Base-by-base conservation (phyloP, 1,140 invertebrate species). In the Coptotermes formosanus region DNA sequence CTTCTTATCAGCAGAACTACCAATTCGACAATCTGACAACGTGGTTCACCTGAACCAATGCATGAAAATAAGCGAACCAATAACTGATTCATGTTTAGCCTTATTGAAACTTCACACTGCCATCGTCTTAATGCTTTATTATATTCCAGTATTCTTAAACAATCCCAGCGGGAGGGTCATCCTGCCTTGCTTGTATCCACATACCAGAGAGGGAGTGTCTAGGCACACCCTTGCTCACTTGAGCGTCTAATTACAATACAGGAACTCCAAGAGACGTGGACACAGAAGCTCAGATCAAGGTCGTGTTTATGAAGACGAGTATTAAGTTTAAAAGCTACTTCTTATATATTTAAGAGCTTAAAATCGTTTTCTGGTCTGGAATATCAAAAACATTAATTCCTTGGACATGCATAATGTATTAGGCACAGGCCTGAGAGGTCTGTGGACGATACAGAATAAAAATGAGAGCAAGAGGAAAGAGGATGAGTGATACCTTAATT, bases 201-300 rank as follows among this genome's bases (percentile, higher is more conserved):
- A 64, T 64, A 64, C 59, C 59, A 64, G 0, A 48, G 3, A 21
- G 64, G 64, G 64, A 75, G 64, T 75, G 64, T n/a, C 64, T n/a
- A 30, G 64, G 9, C 64, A 75, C 64, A 11, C 64, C 64, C 64
- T n/a, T 75, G 19, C 59, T 64, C 59, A 21, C 12, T 64, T 23
- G 16, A 64, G 59, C 16, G n/a, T 75, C 64, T 75, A 75, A 75
- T 75, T 75, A 75, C 64, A 75, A 75, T 75, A 14, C 64, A 21
- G 52, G 14, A 55, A 55, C 52, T 55, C 52, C 16, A 19, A 0
- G 52, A 55, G 52, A 55, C 64, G n/a, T 30, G 64, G 64, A 75
- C 64, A 75, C 64, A 75, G 64, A 75, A 75, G 64, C 64, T 75
- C 64, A 25, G 25, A 75, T 75, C 64, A 75, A 75, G 64, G 64